Evolutionary conservation across 2,113 vertebrate genomes (phyloP).

Genomic region (Mungos mungo): DNA sequence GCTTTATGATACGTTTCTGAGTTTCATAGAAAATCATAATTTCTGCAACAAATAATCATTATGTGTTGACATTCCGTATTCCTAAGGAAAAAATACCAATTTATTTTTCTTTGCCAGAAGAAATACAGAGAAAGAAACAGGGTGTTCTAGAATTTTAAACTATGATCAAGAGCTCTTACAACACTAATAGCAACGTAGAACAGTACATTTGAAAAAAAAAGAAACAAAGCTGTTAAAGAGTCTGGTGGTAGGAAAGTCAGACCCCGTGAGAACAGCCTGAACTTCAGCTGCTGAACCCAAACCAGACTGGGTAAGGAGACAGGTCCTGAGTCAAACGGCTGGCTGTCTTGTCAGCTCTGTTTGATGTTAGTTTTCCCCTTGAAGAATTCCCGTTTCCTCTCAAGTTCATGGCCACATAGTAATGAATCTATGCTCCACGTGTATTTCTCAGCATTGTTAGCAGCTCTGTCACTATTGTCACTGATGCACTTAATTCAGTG

Average conservation of each 20-base stretch:
- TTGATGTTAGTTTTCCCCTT: constrained; percentile 40
- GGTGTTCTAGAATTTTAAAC: constrained; percentile 20
- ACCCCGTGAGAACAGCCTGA: constrained; percentile 35
- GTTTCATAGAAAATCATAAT: constrained; percentile 29
- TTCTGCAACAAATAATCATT: constrained; percentile 1
- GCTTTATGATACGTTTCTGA: background rate
- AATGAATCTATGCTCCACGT: background rate
- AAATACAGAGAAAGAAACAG: background rate
- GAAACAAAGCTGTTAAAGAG: background rate
- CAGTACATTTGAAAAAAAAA: background rate
- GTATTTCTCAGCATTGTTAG: constrained; percentile 25
- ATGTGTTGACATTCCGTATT: background rate
- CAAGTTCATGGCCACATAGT: background rate
- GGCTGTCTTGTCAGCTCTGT: constrained; percentile 42
- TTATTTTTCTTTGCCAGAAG: constrained; percentile 35
- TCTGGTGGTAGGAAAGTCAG: background rate
- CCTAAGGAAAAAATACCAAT: background rate
- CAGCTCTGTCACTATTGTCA: background rate
- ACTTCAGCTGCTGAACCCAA: constrained; percentile 34
- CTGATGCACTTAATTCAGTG: constrained; percentile 16
- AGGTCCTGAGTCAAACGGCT: background rate
- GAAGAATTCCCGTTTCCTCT: constrained; percentile 49
- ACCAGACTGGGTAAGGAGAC: background rate
- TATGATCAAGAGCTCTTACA: background rate
- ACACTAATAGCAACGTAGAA: background rate